Evolutionary conservation across 2,113 vertebrate species (phyloP).

Genomic region (Cryptomyrus ogoouensis): DNA sequence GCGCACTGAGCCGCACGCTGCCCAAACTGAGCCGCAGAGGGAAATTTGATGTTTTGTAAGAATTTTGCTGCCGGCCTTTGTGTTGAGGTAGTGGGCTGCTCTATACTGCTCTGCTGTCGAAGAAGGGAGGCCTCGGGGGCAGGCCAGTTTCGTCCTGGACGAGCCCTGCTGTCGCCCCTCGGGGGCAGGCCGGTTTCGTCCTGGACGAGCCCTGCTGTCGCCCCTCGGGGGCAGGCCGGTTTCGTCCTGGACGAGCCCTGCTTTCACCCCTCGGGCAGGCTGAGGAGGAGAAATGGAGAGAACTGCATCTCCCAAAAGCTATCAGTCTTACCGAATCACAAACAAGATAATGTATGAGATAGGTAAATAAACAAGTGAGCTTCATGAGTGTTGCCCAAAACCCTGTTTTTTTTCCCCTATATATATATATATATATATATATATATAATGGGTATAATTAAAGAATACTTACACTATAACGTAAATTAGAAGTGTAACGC

Average conservation of each 20-base stretch:
- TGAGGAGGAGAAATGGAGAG: not conserved
- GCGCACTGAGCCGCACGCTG: not conserved
- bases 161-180: not conserved
- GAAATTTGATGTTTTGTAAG: not conserved
- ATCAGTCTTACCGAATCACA: not conserved
- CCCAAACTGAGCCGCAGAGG: not conserved
- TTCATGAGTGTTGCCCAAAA: not conserved
- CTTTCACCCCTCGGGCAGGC: not conserved
- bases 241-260: too few relatives aligned
- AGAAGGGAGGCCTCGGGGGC: conserved; percentile 49
- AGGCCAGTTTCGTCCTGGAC: not conserved
- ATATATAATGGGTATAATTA: too few relatives aligned
- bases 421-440: too few relatives aligned
- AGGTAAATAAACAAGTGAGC: not conserved
- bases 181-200: not conserved
- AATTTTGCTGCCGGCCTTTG: conserved; percentile 37
- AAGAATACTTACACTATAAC: too few relatives aligned
- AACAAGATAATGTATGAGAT: not conserved
- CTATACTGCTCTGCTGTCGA: conserved; percentile 62
- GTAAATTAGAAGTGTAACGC: too few relatives aligned
- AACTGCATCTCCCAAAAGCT: not conserved
- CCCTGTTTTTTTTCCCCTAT: too few relatives aligned
- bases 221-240: not conserved
- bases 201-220: too few relatives aligned
- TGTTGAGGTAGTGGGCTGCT: conserved; percentile 67